Evolutionary conservation across 2,797 vertebrate genomes (phyloP), one percentile per base, ranked within the genome.

Genomic region (Arctocebus calabarensis): DNA sequence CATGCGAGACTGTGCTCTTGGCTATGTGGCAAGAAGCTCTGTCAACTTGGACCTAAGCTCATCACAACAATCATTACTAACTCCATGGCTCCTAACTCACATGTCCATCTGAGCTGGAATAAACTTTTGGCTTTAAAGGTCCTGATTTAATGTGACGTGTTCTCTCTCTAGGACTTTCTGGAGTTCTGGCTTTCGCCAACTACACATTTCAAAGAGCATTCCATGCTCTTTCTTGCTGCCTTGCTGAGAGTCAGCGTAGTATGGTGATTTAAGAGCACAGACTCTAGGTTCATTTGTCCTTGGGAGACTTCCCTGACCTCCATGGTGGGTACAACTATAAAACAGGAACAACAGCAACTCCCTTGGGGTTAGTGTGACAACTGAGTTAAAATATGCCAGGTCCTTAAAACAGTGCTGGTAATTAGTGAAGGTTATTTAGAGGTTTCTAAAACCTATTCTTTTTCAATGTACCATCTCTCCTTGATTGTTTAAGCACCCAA

Each of bases 391-490:
- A 75, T 83, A 43, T 78, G 3, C 5, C 34, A 37, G 27, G 17
- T 68, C 37, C 34, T 96, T 91, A 52, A 89, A 74, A 90, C 5
- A 62, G 29, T 59, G 10, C 4, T 81, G 14, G 17, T 57, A 86
- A 68, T 84, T 87, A 68, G 73, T 94, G 48, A 86, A 62, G 82
- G 23, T 25, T 43, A 48, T 81, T 95, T 92, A 74, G 27, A 13
- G 37, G 11, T 57, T 34, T 96, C 16, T 86, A 75, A 57, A 52
- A 43, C 32, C 88, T 90, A 90, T 43, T 94, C 62, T 64, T 90
- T 82, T 94, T 94, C 16, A 82, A 77, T 64, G 2, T 48, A 32
- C 83, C 37, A 45, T 19, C 17, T 9, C 1, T 84, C 6, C 7
- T 68, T n/a, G 92, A n/a, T 59, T 73, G 62, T 83, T 11, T 59